Conservation (phyloP, 2,113 vertebrate genomes). For the Brevimyrus niger region DNA sequence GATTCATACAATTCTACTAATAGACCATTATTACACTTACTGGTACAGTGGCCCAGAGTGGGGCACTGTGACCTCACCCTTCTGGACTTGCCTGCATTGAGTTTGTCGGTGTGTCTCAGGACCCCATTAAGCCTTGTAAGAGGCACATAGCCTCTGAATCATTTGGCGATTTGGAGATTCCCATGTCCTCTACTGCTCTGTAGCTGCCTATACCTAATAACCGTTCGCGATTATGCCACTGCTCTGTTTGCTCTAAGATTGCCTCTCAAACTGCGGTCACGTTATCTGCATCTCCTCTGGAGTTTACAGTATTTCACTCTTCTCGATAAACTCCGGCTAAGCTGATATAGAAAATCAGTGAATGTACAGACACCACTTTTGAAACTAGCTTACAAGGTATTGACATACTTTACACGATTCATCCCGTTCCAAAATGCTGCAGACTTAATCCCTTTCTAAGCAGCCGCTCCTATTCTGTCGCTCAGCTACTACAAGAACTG, state of each 20-base stretch:
- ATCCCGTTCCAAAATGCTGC: background rate
- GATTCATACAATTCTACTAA: background rate
- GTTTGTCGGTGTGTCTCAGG: background rate
- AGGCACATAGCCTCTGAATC: background rate
- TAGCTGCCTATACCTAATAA: background rate
- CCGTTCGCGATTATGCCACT: background rate
- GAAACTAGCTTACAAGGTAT: background rate
- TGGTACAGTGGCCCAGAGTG: background rate
- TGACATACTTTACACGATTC: background rate
- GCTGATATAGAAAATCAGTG: background rate
- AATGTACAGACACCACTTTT: background rate
- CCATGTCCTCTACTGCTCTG: background rate
- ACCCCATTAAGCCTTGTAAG: background rate
- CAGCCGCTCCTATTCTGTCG: background rate
- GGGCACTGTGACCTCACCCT: background rate
- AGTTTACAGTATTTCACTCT: background rate
- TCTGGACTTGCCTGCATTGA: background rate
- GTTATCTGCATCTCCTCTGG: background rate
- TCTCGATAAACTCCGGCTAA: background rate
- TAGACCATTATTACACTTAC: background rate
- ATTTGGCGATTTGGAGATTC: background rate
- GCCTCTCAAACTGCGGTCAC: background rate
- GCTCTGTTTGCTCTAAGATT: background rate
- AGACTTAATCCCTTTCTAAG: background rate
- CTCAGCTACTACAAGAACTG: background rate